Percentiles rank a stretch among this genome's conserved stretches.
These are phyloP conservation scores for Grammomys dolichurus DNA, from an alignment of 2,113 vertebrate genomes.

Conservation along the genomic window DNA sequence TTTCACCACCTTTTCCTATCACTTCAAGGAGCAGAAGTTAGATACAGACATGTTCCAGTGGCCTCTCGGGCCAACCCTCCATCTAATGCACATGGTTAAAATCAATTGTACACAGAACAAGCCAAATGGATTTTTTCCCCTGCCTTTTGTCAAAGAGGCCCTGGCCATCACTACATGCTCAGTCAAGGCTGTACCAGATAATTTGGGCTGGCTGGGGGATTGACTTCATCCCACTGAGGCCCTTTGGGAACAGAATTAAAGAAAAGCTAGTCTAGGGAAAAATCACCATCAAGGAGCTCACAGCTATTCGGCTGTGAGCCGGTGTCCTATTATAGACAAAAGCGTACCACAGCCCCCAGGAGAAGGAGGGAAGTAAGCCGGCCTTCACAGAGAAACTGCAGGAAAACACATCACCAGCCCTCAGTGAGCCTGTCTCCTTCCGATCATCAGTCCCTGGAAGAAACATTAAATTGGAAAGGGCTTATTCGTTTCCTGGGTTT, in stretches of 20 bases:
- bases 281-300: background rate
- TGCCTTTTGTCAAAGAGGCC: background rate
- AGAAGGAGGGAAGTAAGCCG: background rate
- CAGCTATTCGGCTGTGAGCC: background rate
- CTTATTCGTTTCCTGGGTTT: slow-evolving; percentile 62
- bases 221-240: background rate
- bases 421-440: background rate
- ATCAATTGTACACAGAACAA: background rate
- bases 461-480: slow-evolving; percentile 72
- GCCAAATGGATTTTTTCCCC: background rate
- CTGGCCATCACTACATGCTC: background rate
- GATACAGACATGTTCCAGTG: background rate
- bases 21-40: background rate
- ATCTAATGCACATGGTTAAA: background rate
- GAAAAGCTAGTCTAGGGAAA: slow-evolving; percentile 9
- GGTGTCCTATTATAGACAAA: background rate
- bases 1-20: background rate
- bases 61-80: background rate
- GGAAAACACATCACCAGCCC: slow-evolving; percentile 48
- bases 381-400: slow-evolving; percentile 51
- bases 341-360: background rate
- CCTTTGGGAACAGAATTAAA: slow-evolving; percentile 34
- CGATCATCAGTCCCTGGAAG: slow-evolving; percentile 26
- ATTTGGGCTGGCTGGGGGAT: background rate
- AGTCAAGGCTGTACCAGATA: background rate